These are phyloP conservation scores for Gambusia yucatana DNA, from an alignment of 2,797 vertebrate species.

Conservation along the genomic window DNA sequence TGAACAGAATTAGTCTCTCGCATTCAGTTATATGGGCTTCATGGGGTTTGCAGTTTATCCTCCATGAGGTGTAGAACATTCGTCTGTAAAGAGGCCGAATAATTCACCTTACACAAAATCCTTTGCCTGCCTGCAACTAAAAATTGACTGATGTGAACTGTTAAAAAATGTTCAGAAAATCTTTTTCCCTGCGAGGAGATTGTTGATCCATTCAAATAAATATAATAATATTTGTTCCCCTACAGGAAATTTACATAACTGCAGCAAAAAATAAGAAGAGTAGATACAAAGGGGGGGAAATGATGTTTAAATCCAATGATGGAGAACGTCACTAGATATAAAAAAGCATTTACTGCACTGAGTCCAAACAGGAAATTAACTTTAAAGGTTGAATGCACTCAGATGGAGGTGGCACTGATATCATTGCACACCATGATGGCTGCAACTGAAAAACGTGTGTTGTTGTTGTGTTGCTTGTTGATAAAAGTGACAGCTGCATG, in stretches of 20 bases:
- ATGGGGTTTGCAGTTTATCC: not conserved
- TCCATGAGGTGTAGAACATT: not conserved
- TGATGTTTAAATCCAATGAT: not conserved
- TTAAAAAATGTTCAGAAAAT: conserved; percentile 38
- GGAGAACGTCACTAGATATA: not conserved
- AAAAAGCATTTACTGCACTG: not conserved
- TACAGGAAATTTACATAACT: not conserved
- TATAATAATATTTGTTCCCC: not conserved
- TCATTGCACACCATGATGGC: not conserved
- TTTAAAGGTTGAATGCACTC: not conserved
- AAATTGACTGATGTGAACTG: conserved; percentile 26
- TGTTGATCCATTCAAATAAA: conserved; percentile 32
- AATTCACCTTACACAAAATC: conserved; percentile 18
- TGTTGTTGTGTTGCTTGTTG: not conserved
- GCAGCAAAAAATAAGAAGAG: not conserved
- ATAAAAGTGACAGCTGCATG: not conserved
- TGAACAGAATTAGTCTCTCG: not conserved
- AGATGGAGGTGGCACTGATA: not conserved
- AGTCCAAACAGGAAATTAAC: conserved; percentile 5
- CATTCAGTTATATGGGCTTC: not conserved
- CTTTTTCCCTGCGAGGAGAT: conserved; percentile 16
- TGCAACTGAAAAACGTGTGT: not conserved
- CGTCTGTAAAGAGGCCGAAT: not conserved
- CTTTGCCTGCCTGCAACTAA: conserved; percentile 16
- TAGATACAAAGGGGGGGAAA: not conserved